Conservation (phyloP, 2,797 vertebrate species). For the Pseudochirops corinnae region DNA sequence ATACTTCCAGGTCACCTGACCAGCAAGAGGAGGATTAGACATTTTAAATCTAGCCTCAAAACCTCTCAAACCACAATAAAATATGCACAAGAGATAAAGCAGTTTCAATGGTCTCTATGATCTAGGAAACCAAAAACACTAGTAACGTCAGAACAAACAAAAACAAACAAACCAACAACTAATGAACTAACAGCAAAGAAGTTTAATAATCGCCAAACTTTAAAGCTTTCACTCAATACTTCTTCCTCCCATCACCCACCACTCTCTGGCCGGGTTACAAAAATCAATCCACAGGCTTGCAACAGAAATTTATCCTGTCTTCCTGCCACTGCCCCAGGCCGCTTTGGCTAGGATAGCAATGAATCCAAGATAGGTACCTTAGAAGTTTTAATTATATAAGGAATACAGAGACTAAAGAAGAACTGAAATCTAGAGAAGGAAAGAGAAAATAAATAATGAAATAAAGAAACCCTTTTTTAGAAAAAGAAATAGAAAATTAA, state of each 20-base stretch:
- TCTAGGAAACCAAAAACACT: background rate
- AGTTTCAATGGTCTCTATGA: background rate
- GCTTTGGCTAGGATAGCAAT: background rate
- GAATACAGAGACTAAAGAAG: background rate
- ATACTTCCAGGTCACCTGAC: background rate
- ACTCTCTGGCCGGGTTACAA: background rate
- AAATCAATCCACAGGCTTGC: background rate
- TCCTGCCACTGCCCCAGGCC: background rate
- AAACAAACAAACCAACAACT: background rate
- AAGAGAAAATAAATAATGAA: background rate
- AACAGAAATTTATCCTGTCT: background rate
- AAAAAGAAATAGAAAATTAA: background rate
- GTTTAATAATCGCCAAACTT: background rate
- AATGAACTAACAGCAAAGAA: background rate
- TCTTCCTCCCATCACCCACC: background rate
- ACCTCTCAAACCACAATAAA: background rate
- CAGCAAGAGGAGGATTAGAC: background rate
- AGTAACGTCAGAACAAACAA: background rate
- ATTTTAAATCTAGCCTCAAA: background rate
- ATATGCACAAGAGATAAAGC: background rate
- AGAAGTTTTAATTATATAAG: background rate
- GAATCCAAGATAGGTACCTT: background rate
- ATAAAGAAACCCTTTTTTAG: background rate
- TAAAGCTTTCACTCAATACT: background rate
- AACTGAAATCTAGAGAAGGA: background rate